These are phyloP conservation scores for Ophion slaviceki DNA, from an alignment of 2,888 invertebrate species.

Conservation along the genomic window DNA sequence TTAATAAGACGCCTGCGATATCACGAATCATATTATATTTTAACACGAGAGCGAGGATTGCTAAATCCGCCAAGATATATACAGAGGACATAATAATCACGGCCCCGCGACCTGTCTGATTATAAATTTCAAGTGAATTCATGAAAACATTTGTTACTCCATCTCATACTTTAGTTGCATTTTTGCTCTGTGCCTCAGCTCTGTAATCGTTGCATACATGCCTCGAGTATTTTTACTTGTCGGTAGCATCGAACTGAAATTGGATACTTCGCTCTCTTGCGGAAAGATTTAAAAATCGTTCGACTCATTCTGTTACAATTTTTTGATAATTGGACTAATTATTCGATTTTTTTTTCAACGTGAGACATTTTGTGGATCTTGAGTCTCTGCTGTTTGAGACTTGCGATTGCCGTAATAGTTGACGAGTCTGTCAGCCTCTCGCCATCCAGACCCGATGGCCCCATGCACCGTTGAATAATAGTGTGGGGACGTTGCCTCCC, in stretches of 20 bases:
- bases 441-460: constrained; percentile 88
- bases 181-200: not conserved
- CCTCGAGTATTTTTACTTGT: not conserved
- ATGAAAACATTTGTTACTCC: not conserved
- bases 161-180: too few relatives aligned
- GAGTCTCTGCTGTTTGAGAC: not conserved
- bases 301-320: not conserved
- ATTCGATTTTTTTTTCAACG: not conserved
- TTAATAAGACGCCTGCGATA: constrained; percentile 33
- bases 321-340: not conserved
- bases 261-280: not conserved
- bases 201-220: not conserved
- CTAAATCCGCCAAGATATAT: not conserved
- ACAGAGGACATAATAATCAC: not conserved
- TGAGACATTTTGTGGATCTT: constrained; percentile 1
- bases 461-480: constrained; percentile 88
- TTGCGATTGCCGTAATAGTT: constrained; percentile 48
- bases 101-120: not conserved
- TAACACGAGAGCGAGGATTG: not conserved
- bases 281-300: not conserved
- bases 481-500: constrained; percentile 87
- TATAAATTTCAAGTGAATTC: not conserved
- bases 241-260: not conserved
- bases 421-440: constrained; percentile 88
- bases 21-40: constrained; percentile 16